Conservation (phyloP, 2,888 invertebrate species). For the Cerastis rubricosa region DNA sequence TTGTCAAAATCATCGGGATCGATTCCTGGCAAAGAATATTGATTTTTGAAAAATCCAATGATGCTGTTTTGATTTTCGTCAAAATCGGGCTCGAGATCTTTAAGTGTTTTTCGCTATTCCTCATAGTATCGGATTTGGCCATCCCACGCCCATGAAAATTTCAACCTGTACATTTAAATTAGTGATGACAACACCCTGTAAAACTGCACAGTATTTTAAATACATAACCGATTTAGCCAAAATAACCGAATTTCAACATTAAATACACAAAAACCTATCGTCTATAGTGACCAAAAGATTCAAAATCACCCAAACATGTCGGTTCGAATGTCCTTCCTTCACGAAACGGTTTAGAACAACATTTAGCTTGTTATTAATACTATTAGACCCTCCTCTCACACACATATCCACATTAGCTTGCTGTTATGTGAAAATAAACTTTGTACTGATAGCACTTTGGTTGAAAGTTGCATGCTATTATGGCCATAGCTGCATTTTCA, state of each 20-base stretch:
- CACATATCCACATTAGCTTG: conserved; percentile 86
- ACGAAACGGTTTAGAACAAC: conserved; percentile 15
- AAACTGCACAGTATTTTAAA: conserved; percentile 27
- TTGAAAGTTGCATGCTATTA: conserved; percentile 58
- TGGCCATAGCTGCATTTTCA: conserved; percentile 53
- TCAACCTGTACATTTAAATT: neutral
- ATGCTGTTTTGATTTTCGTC: too few relatives aligned
- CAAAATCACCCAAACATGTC: conserved; percentile 9
- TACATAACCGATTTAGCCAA: conserved; percentile 32
- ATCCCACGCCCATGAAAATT: too few relatives aligned
- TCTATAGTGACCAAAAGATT: conserved; percentile 20
- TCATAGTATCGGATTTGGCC: too few relatives aligned
- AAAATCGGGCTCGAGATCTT: too few relatives aligned
- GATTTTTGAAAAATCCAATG: too few relatives aligned
- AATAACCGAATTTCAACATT: conserved; percentile 22
- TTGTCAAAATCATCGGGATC: too few relatives aligned
- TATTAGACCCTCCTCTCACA: conserved; percentile 64
- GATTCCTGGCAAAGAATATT: too few relatives aligned
- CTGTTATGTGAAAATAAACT: conserved; percentile 43
- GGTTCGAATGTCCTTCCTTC: conserved; percentile 4
- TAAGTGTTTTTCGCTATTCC: too few relatives aligned
- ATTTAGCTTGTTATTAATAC: conserved; percentile 51
- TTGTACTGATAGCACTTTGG: conserved; percentile 49
- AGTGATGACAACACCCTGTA: conserved; percentile 40
- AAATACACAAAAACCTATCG: conserved; percentile 40